phyloP scores from a whole-genome alignment of 2,113 vertebrate species.

The Misgurnus mizolepis region DNA sequence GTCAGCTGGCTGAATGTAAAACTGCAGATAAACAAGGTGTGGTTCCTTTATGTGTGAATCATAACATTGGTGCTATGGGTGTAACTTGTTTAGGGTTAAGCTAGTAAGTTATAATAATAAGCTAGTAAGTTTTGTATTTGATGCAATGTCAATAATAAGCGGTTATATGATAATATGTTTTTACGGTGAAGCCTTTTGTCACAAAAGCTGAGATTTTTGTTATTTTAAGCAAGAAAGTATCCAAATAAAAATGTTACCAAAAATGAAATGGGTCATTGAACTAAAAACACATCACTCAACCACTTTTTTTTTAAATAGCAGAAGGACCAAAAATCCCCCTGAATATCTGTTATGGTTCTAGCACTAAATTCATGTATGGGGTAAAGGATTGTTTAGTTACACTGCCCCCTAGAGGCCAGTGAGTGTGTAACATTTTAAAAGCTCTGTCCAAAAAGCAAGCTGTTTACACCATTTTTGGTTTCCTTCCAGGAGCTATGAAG shows the following conservation, averaged over 20 bases:
- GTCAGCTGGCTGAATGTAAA: constrained; percentile 49
- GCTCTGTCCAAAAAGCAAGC: constrained; percentile 14
- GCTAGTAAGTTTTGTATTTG: background rate
- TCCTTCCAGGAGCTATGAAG: constrained; percentile 11
- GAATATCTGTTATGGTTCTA: background rate
- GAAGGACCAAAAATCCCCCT: no score
- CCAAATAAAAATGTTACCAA: no score
- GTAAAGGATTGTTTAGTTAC: background rate
- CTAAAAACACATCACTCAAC: no score
- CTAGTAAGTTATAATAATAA: no score
- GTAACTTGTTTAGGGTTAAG: background rate
- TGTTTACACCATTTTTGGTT: constrained; percentile 43
- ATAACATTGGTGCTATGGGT: background rate
- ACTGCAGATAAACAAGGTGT: constrained; percentile 54
- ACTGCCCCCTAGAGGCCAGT: constrained; percentile 41
- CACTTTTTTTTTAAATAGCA: no score
- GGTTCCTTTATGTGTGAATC: background rate
- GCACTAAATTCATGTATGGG: background rate
- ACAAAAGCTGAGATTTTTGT: background rate
- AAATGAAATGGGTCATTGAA: no score
- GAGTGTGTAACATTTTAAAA: background rate
- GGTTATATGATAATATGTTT: background rate
- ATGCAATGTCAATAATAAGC: background rate
- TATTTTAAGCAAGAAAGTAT: background rate
- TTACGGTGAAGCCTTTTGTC: background rate